phyloP scores from a whole-genome alignment of 2,113 vertebrate species.

The Hippocampus barbouri region DNA sequence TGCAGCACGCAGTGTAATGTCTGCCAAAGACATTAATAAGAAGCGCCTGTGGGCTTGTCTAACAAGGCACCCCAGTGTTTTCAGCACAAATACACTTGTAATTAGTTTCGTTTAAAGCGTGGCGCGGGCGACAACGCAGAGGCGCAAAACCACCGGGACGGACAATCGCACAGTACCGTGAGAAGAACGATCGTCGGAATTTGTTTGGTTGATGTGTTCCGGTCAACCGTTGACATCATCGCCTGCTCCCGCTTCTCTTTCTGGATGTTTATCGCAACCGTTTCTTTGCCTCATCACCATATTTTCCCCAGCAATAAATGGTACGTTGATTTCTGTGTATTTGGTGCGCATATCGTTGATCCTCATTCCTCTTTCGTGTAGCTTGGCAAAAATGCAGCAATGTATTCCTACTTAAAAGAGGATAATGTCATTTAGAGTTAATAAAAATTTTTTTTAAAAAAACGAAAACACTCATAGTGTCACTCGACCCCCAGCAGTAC shows the following conservation, averaged over 20 bases:
- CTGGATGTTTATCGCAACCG: no score
- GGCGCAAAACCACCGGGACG: constrained; percentile 19
- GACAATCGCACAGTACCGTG: constrained; percentile 19
- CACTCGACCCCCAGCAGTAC: no score
- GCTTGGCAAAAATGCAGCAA: no score
- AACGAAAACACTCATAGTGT: no score
- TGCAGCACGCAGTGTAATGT: constrained; percentile 46
- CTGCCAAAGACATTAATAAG: constrained; percentile 51
- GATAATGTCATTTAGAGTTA: no score
- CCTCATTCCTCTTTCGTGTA: background rate
- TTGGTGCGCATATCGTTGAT: background rate
- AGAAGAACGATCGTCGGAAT: constrained; percentile 18
- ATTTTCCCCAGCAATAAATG: background rate
- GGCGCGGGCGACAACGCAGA: constrained; percentile 9
- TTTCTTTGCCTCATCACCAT: background rate
- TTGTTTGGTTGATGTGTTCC: background rate
- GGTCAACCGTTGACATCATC: background rate
- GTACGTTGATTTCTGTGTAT: background rate
- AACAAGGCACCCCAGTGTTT: constrained; percentile 63
- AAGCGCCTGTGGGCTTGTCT: constrained; percentile 55
- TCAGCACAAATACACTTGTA: constrained; percentile 56
- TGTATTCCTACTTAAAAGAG: no score
- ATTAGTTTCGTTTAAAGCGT: constrained; percentile 36
- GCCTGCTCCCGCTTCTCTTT: background rate
- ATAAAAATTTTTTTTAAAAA: no score